Evolutionary conservation across 1,140 invertebrate genomes (phyloP).

Genomic region (Cryptotermes secundus): DNA sequence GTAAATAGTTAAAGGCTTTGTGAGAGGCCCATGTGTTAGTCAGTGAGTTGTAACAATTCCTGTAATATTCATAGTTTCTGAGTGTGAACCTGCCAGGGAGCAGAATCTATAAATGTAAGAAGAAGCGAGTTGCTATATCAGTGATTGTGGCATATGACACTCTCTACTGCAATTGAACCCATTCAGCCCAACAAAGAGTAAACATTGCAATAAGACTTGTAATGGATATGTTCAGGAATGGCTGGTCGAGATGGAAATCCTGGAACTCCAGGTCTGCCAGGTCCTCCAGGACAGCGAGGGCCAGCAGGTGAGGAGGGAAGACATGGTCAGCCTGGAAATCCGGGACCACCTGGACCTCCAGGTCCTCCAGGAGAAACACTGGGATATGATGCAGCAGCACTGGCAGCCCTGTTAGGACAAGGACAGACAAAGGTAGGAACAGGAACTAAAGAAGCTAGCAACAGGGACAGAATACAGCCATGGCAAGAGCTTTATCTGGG

Average conservation of each 20-base stretch:
- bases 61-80: too few relatives aligned
- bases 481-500: too few relatives aligned
- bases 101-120: too few relatives aligned
- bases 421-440: slow-evolving; percentile 38
- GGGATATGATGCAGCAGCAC: slow-evolving; percentile 70
- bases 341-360: slow-evolving; percentile 69
- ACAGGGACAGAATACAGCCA: neutral
- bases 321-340: slow-evolving; percentile 66
- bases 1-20: too few relatives aligned
- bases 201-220: neutral
- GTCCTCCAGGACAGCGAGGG: slow-evolving; percentile 65
- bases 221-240: slow-evolving; percentile 48
- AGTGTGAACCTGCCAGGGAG: too few relatives aligned
- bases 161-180: too few relatives aligned
- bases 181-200: too few relatives aligned
- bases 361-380: slow-evolving; percentile 66
- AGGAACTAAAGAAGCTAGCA: too few relatives aligned
- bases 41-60: too few relatives aligned
- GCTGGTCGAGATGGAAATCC: slow-evolving; percentile 70
- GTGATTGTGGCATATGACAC: too few relatives aligned
- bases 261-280: slow-evolving; percentile 69
- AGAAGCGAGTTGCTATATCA: too few relatives aligned
- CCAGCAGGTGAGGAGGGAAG: slow-evolving; percentile 65
- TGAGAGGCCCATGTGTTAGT: too few relatives aligned
- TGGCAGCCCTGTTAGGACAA: slow-evolving; percentile 70